A percentile compares a stretch with the other conserved stretches of the same genome.
phyloP scores from a whole-genome alignment of 2,888 invertebrate genomes.

The Chrysodeixis includens region DNA sequence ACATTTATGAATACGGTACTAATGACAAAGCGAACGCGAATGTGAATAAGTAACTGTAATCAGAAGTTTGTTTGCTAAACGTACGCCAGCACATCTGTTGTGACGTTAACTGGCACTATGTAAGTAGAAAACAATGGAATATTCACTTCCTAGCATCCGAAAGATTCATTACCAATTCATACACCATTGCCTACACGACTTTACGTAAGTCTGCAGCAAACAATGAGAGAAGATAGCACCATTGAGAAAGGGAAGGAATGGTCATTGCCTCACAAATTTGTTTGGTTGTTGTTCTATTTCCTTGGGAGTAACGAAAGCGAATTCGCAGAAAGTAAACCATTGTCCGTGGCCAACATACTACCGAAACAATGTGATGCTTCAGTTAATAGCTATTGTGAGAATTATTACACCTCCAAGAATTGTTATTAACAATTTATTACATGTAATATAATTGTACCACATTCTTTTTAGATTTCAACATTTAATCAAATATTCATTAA shows the following conservation, averaged over 20 bases:
- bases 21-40: conserved; percentile 53
- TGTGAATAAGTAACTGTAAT: conserved; percentile 43
- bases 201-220: conserved; percentile 83
- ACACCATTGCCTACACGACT: conserved; percentile 79
- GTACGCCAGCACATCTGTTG: conserved; percentile 32
- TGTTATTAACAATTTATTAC: conserved; percentile 40
- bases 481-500: neutral
- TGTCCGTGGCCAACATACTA: conserved; percentile 64
- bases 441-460: conserved; percentile 21
- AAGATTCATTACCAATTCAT: conserved; percentile 82
- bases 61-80: conserved; percentile 34
- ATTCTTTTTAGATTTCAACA: conserved; percentile 33
- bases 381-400: conserved; percentile 63
- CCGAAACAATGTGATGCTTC: conserved; percentile 58
- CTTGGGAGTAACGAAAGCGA: conserved; percentile 78
- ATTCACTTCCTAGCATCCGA: conserved; percentile 79
- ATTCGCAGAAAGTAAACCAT: conserved; percentile 74
- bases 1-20: conserved; percentile 53
- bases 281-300: conserved; percentile 73
- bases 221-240: conserved; percentile 84
- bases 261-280: conserved; percentile 85
- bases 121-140: conserved; percentile 72
- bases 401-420: conserved; percentile 47
- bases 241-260: conserved; percentile 81
- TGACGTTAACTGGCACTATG: conserved; percentile 42